These are phyloP conservation scores for Sialis fuliginosa DNA, from an alignment of 2,888 invertebrate genomes.

Conservation along the genomic window DNA sequence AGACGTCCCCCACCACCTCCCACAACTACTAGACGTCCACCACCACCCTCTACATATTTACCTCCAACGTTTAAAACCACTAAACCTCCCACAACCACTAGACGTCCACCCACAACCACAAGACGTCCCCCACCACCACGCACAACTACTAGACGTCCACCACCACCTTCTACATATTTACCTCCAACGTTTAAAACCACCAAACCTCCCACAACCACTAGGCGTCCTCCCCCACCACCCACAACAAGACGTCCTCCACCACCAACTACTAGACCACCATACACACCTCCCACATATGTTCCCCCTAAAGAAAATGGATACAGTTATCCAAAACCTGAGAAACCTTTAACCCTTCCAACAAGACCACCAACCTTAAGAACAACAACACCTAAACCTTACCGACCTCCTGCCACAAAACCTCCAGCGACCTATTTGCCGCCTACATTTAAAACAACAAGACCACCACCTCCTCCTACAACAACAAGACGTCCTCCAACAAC, in stretches of 20 bases:
- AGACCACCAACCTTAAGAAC: neutral
- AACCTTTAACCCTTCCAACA: neutral
- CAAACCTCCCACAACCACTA: neutral
- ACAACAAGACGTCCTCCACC: too few species aligned
- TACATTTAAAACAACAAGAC: neutral
- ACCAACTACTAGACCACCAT: neutral
- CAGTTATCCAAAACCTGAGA: too few species aligned
- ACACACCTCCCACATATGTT: too few species aligned
- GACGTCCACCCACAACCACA: neutral
- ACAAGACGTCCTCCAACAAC: neutral
- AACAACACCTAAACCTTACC: constrained; percentile 1
- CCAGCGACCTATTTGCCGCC: neutral
- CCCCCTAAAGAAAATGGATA: too few species aligned
- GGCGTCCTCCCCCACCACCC: too few species aligned
- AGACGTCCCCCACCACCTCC: too few species aligned
- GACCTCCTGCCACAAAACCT: neutral
- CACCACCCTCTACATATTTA: neutral
- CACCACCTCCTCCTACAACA: neutral
- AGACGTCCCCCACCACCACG: neutral
- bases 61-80: neutral
- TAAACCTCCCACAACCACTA: neutral
- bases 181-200: neutral
- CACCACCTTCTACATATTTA: neutral
- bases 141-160: neutral
- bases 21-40: neutral